Evolutionary conservation across 2,888 invertebrate species (phyloP), one percentile per base, ranked within the genome.

Genomic region (Chrysolina haemoptera): DNA sequence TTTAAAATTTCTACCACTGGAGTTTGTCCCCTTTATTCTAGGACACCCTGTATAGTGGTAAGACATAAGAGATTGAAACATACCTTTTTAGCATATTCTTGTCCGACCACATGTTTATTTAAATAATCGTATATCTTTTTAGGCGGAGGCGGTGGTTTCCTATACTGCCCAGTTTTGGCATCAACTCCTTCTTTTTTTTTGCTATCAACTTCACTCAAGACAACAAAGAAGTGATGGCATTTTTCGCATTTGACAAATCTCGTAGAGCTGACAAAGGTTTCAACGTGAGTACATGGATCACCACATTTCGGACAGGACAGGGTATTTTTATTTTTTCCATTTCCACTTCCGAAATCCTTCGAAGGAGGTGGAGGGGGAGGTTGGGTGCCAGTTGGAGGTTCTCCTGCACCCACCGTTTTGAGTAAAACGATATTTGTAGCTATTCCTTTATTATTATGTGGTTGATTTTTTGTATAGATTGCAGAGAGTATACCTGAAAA

Each of bases 91-190:
- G 99, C 99, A 87, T 95, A 93, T 80, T 98, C 96, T 88, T 99
- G 99, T 0, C 99, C 99, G 22, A 99, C 94, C 14, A 99, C 99
- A 89, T 98, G 98, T 85, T 95, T 95, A 89, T 99, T 96, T 79
- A 99, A 90, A 89, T 96, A 99, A 85, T 98, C 97, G 90, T 95
- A 98, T 78, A 99, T 99, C 93, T 97, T 97, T 89, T 96, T 97
- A 0, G 97, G 97, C 1, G 97, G 96, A 8, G 97, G 98, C n/a
- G 97, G 97, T 6, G 97, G 96, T 88, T 95, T 96, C 84, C 94
- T 92, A 85, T 88, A 93, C 82, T 92, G 92, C 35, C 94, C 93
- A 81, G 90, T 91, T 84, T 94, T 94, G 78, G 90, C 89, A 65
- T 94, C 93, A 0, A 93, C 90, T 76, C 94, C 94, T 81, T 96